Base-by-base conservation (phyloP, 1,140 invertebrate genomes). In the Gonatopus flavifemur region DNA sequence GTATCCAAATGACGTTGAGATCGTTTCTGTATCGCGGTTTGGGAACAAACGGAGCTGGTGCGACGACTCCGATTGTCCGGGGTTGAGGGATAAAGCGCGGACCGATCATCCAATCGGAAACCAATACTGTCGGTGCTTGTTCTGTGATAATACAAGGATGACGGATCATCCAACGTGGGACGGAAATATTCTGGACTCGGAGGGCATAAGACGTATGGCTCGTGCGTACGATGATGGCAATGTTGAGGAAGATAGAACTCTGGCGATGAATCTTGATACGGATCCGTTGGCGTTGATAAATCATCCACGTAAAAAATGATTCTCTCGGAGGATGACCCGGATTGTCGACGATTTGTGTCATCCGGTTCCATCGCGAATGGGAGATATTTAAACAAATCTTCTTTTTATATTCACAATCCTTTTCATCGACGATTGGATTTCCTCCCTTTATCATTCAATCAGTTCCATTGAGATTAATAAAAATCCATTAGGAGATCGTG, bases 271-370 rank as follows among this genome's bases (percentile, higher is more conserved):
- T 64, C 50, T 10, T 45, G 57, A 9, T 43, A 36, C 0, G 36
- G 45, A 2, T 59, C 53, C 9, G 55, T 16, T 15, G 67, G 49
- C 9, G 55, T 16, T 15, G 67, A 51, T 45, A 60, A 35, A 16
- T 69, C 65, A 8, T 74, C 65, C 50, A 67, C 60, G 47, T 66
- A 69, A 37, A 70, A 69, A 12, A 72, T 65, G 16, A 60, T 63
- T 20, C 62, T 57, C 7, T 76, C 69, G 25, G 65, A 59, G 12
- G 59, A 57, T 2, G 55, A 59, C 5, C 41, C 41, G 5, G 55
- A 65, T 10, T 42, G 35, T 4, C 44, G 48, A 15, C 57, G 54
- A 44, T 24, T 45, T 1, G 7, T 16, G 9, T 52, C 42, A 13
- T 19, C 21, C 16, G 47, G 15, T 15, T 44, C 28, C 22, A 22